These are phyloP conservation scores for Anguilla pacifica DNA, from an alignment of 2,797 vertebrate species.

Conservation along the genomic window DNA sequence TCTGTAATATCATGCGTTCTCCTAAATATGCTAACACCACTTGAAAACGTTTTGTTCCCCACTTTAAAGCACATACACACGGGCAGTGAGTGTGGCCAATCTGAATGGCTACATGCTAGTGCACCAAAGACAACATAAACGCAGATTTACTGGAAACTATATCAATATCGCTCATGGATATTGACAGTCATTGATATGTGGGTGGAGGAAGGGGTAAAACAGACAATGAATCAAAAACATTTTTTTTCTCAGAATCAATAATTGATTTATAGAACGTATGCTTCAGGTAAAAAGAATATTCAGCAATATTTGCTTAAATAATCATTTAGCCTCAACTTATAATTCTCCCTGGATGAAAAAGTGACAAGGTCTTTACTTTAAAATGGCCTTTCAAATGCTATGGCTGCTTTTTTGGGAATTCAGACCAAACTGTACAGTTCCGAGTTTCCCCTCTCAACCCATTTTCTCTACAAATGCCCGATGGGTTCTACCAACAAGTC, in stretches of 20 bases:
- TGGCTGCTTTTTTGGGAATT: neutral
- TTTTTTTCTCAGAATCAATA: conserved; percentile 16
- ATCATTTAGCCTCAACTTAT: neutral
- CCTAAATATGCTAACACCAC: conserved; percentile 35
- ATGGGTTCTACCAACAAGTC: neutral
- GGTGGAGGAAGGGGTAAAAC: conserved; percentile 1
- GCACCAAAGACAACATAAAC: neutral
- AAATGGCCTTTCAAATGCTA: neutral
- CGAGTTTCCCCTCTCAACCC: neutral
- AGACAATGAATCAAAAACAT: conserved; percentile 6
- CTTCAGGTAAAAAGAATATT: conserved; percentile 40
- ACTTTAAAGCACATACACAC: neutral
- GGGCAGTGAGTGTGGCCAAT: neutral
- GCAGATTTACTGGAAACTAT: neutral
- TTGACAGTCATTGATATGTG: neutral
- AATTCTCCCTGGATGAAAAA: conserved; percentile 22
- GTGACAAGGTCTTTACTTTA: conserved; percentile 35
- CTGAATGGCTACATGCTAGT: conserved; percentile 9
- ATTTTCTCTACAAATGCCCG: neutral
- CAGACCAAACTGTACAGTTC: neutral
- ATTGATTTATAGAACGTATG: conserved; percentile 42
- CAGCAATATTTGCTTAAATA: conserved; percentile 5
- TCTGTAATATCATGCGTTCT: conserved; percentile 24
- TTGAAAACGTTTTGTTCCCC: neutral
- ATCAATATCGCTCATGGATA: neutral